These are phyloP conservation scores for Lates japonicus DNA, from an alignment of 2,797 vertebrate species.

Conservation along the genomic window DNA sequence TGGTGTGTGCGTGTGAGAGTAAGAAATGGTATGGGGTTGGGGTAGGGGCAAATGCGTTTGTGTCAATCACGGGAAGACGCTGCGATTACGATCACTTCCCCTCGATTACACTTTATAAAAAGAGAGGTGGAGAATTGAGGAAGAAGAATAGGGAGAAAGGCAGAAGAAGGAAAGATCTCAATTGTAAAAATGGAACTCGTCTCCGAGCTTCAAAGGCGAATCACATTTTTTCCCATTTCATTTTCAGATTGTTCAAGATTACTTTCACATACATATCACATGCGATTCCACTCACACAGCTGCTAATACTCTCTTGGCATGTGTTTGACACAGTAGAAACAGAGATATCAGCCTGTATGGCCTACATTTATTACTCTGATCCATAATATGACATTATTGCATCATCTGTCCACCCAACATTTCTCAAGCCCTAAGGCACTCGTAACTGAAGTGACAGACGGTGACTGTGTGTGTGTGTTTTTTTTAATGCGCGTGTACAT, in stretches of 20 bases:
- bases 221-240: constrained; percentile 51
- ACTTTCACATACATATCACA: constrained; percentile 52
- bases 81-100: constrained; percentile 78
- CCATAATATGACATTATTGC: constrained; percentile 80
- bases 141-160: constrained; percentile 43
- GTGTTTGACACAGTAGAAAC: constrained; percentile 50
- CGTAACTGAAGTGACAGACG: constrained; percentile 74
- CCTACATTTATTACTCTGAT: constrained; percentile 73
- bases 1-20: constrained; percentile 50
- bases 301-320: constrained; percentile 38
- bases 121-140: constrained; percentile 35
- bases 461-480: constrained; percentile 37
- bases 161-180: constrained; percentile 52
- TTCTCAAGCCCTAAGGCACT: constrained; percentile 73
- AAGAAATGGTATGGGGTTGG: constrained; percentile 58
- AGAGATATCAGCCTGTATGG: constrained; percentile 54
- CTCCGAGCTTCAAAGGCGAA: constrained; percentile 52
- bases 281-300: constrained; percentile 41
- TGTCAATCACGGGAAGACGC: constrained; percentile 77
- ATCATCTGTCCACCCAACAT: constrained; percentile 79
- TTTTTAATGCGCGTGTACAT: constrained; percentile 17
- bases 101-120: constrained; percentile 77
- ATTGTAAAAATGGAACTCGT: constrained; percentile 56
- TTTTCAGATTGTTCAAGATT: constrained; percentile 64
- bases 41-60: constrained; percentile 59